Evolutionary conservation across 2,113 vertebrate species (phyloP).

Genomic region (Glaucomys volans): DNA sequence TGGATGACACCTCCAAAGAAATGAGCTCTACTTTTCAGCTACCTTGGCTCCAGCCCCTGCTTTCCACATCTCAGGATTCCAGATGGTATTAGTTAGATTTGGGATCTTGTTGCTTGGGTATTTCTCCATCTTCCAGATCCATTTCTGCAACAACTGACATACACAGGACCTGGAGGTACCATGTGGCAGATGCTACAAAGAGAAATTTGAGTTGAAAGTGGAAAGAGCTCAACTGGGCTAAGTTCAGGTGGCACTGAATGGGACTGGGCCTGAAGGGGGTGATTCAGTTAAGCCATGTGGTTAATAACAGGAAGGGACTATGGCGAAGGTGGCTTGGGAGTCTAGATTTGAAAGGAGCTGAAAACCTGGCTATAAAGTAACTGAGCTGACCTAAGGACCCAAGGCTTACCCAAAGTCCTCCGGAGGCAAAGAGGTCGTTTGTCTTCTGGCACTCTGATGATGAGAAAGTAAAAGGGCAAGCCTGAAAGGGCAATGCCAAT

Average conservation of each 20-base stretch:
- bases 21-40: not conserved
- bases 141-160: slow-evolving; percentile 93
- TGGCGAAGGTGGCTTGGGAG: not conserved
- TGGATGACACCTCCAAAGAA: slow-evolving; percentile 19
- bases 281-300: not conserved
- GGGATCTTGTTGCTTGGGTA: slow-evolving; percentile 50
- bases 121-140: slow-evolving; percentile 86
- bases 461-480: slow-evolving; percentile 93
- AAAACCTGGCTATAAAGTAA: not conserved
- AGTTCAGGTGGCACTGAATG: not conserved
- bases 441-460: slow-evolving; percentile 88
- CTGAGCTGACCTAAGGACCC: not conserved
- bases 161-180: slow-evolving; percentile 91
- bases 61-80: not conserved
- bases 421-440: slow-evolving; percentile 89
- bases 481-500: slow-evolving; percentile 94
- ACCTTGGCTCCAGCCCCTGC: not conserved
- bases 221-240: not conserved
- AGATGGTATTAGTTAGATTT: slow-evolving; percentile 77
- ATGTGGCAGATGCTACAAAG: slow-evolving; percentile 75
- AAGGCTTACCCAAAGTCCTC: slow-evolving; percentile 87
- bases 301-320: not conserved
- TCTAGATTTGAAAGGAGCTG: not conserved
- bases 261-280: not conserved
- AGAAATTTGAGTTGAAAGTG: slow-evolving; percentile 5